phyloP scores from a whole-genome alignment of 2,797 vertebrate species.

The Taeniopygia guttata region DNA sequence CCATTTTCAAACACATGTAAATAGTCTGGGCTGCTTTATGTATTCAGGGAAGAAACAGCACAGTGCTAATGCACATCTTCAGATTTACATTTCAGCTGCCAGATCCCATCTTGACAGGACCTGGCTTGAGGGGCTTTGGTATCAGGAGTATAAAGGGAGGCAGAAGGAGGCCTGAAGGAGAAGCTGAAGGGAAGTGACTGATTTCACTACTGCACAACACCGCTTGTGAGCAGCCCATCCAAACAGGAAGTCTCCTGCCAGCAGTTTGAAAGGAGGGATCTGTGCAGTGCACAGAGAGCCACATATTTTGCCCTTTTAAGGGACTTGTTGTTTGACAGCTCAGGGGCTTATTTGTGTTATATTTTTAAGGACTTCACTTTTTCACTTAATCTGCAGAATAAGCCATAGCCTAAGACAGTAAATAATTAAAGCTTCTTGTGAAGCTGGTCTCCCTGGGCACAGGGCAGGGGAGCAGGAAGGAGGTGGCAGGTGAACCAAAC shows the following conservation, averaged over 20 bases:
- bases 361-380: conserved; percentile 20
- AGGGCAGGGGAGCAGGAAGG: background rate
- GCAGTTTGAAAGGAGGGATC: conserved; percentile 60
- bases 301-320: conserved; percentile 72
- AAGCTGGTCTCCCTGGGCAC: background rate
- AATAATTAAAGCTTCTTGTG: conserved; percentile 39
- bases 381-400: conserved; percentile 57
- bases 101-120: background rate
- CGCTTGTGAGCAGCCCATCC: background rate
- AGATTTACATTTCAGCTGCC: background rate
- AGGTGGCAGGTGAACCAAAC: conserved; percentile 48
- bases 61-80: background rate
- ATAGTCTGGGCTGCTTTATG: background rate
- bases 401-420: conserved; percentile 2
- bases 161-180: background rate
- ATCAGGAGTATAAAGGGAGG: background rate
- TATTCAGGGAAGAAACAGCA: background rate
- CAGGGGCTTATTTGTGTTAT: conserved; percentile 42
- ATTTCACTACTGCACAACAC: conserved; percentile 35
- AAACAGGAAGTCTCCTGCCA: conserved; percentile 71
- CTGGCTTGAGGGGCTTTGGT: background rate
- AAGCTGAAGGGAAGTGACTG: background rate
- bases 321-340: conserved; percentile 54
- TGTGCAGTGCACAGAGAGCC: background rate
- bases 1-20: background rate